Evolutionary conservation across 2,113 vertebrate species (phyloP).

Genomic region (Pachycephala philippinensis): DNA sequence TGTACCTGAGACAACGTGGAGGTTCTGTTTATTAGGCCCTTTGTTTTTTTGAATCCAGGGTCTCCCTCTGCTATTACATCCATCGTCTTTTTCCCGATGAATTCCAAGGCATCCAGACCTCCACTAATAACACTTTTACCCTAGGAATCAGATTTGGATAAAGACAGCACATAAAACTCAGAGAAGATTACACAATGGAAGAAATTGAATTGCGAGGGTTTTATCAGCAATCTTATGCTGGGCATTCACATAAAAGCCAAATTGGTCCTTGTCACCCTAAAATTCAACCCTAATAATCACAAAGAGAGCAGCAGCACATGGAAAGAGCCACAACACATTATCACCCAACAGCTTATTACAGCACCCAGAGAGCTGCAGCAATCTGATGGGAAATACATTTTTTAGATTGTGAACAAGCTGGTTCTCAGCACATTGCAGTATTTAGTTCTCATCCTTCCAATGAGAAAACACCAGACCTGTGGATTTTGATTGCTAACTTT

Average conservation of each 20-base stretch:
- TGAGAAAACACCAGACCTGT: not conserved
- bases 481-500: not conserved
- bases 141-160: slow-evolving; percentile 67
- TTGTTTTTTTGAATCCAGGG: slow-evolving; percentile 95
- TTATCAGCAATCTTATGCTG: not conserved
- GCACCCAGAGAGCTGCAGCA: not conserved
- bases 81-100: slow-evolving; percentile 99
- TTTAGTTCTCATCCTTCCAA: not conserved
- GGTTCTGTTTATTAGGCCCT: slow-evolving; percentile 86
- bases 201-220: not conserved
- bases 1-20: slow-evolving; percentile 90
- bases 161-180: not conserved
- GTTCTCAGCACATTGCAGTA: not conserved
- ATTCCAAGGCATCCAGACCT: slow-evolving; percentile 94
- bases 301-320: not conserved
- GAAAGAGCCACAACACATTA: not conserved
- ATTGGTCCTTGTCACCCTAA: not conserved
- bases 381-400: not conserved
- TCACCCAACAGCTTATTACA: not conserved
- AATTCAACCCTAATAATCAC: not conserved
- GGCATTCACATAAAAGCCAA: not conserved
- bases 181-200: not conserved
- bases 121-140: slow-evolving; percentile 90
- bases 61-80: slow-evolving; percentile 97
- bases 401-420: not conserved